A percentile compares a stretch with the other conserved stretches of the same genome.
Conservation (phyloP, 1,140 invertebrate species). For the Cherax destructor region DNA sequence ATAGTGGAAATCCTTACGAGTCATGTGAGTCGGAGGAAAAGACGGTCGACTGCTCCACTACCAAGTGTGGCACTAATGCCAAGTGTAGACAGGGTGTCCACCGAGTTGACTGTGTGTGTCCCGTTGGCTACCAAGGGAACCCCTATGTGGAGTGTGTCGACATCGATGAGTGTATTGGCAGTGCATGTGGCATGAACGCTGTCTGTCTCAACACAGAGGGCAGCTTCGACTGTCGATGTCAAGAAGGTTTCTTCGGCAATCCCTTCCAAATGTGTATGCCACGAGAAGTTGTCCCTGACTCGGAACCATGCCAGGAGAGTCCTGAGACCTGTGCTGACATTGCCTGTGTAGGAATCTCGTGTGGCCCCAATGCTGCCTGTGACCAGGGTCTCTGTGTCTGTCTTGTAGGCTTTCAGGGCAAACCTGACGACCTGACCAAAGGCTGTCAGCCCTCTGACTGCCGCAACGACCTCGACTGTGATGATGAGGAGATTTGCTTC, state of each 20-base stretch:
- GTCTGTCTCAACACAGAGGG: conserved; percentile 92
- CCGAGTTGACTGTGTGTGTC: conserved; percentile 87
- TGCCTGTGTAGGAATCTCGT: conserved; percentile 83
- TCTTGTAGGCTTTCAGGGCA: conserved; percentile 85
- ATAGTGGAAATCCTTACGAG: conserved; percentile 90
- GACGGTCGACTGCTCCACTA: conserved; percentile 83
- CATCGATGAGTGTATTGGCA: conserved; percentile 87
- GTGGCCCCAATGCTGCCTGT: conserved; percentile 88
- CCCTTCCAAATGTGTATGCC: conserved; percentile 85
- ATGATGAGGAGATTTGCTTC: conserved; percentile 87
- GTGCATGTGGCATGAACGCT: conserved; percentile 89
- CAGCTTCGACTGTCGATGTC: conserved; percentile 90
- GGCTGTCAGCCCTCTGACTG: conserved; percentile 85
- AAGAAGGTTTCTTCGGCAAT: conserved; percentile 87
- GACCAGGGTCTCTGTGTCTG: conserved; percentile 87
- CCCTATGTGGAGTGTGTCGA: conserved; percentile 88
- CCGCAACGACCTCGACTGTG: conserved; percentile 86
- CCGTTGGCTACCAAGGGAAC: conserved; percentile 88
- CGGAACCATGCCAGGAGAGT: conserved; percentile 79
- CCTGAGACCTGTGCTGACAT: conserved; percentile 85
- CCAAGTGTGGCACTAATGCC: conserved; percentile 86
- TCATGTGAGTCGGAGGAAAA: conserved; percentile 80
- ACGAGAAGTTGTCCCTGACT: conserved; percentile 76
- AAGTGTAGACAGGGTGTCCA: conserved; percentile 85
- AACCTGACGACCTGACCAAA: conserved; percentile 82